A percentile compares a stretch with the other conserved stretches of the same genome.
Evolutionary conservation across 2,797 vertebrate species (phyloP).

Genomic region (Acrossocheilus fasciatus): DNA sequence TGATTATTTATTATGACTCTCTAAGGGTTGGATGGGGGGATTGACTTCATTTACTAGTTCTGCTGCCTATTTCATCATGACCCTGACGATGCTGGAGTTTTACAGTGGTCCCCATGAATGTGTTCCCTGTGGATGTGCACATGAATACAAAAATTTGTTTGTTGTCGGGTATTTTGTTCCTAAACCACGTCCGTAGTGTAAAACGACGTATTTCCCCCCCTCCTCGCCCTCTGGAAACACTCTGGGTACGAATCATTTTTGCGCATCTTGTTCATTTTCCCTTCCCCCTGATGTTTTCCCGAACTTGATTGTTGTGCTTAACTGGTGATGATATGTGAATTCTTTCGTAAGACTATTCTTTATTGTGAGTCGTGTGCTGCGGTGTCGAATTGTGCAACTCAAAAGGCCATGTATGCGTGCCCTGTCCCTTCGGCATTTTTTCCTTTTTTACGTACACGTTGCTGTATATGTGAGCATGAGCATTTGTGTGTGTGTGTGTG

Average conservation of each 20-base stretch:
- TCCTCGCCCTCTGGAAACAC: conserved; percentile 26
- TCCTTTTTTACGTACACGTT: conserved; percentile 60
- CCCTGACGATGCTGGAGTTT: conserved; percentile 36
- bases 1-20: conserved; percentile 29
- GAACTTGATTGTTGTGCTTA: conserved; percentile 61
- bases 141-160: conserved; percentile 29
- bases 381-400: conserved; percentile 43
- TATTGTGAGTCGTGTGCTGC: conserved; percentile 51
- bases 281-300: conserved; percentile 26
- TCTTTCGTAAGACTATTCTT: conserved; percentile 50
- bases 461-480: conserved; percentile 56
- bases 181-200: conserved; percentile 13
- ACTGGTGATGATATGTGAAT: conserved; percentile 56
- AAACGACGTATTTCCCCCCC: neutral
- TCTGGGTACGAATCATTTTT: conserved; percentile 33
- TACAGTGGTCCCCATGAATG: conserved; percentile 38
- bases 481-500: conserved; percentile 58
- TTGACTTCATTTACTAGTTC: conserved; percentile 31
- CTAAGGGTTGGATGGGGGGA: conserved; percentile 28
- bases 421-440: conserved; percentile 62
- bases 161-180: conserved; percentile 36
- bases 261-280: conserved; percentile 29
- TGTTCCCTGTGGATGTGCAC: conserved; percentile 49
- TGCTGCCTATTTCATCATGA: conserved; percentile 11
- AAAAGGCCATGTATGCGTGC: conserved; percentile 50